These are phyloP conservation scores for Hystrix cristata DNA, from an alignment of 2,113 vertebrate genomes.

Conservation along the genomic window DNA sequence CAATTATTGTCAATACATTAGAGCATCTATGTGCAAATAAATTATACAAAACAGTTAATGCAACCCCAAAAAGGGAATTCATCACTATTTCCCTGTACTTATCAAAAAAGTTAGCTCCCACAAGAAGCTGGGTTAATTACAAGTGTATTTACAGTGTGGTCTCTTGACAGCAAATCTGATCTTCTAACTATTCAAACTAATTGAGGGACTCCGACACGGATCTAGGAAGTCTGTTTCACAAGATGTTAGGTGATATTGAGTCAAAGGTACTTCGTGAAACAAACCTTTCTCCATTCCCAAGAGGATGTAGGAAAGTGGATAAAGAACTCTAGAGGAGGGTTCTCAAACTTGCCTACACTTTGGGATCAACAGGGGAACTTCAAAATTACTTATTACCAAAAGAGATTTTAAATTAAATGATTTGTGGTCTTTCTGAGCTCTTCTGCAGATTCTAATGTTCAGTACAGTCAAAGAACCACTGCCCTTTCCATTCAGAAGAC, in stretches of 20 bases:
- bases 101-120: constrained; percentile 23
- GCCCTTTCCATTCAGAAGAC: neutral
- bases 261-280: neutral
- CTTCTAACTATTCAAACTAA: constrained; percentile 13
- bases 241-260: neutral
- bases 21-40: neutral
- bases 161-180: neutral
- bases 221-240: neutral
- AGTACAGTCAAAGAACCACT: neutral
- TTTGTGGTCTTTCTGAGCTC: neutral
- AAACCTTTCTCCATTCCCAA: neutral
- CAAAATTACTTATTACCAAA: neutral
- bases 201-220: neutral
- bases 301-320: neutral
- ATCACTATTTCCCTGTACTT: neutral
- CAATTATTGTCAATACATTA: neutral
- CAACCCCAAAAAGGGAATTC: neutral
- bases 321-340: neutral
- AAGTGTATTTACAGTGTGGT: neutral
- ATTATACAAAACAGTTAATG: neutral
- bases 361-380: neutral
- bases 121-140: constrained; percentile 39
- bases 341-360: neutral
- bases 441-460: neutral
- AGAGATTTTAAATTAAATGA: neutral